phyloP scores from a whole-genome alignment of 1,140 invertebrate species.

The Cheumatopsyche charites region DNA sequence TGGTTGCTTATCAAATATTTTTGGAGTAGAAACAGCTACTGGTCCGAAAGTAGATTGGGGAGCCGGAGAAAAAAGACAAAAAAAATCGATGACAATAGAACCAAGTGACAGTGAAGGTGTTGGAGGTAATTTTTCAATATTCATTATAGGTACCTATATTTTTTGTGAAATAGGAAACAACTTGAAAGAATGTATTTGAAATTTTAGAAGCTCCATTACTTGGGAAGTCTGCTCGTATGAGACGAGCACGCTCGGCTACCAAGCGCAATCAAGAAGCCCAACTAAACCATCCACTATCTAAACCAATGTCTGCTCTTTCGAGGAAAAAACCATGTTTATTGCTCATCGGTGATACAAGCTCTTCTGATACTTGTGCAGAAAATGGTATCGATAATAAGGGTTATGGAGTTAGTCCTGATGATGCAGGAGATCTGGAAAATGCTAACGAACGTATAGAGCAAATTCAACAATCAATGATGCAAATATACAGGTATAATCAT shows the following conservation, averaged over 20 bases:
- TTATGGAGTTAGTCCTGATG: constrained; percentile 8
- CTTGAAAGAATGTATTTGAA: background rate
- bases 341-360: constrained; percentile 39
- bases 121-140: constrained; percentile 44
- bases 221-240: constrained; percentile 39
- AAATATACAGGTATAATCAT: constrained; percentile 39
- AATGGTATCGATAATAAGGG: constrained; percentile 31
- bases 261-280: constrained; percentile 33
- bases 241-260: constrained; percentile 43
- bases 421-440: constrained; percentile 27
- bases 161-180: no score
- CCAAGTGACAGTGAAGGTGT: constrained; percentile 55
- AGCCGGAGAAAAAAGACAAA: constrained; percentile 44
- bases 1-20: constrained; percentile 43
- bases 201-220: constrained; percentile 44
- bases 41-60: constrained; percentile 45
- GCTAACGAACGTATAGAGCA: constrained; percentile 37
- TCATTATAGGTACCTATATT: background rate
- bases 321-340: constrained; percentile 21
- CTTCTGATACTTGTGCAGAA: constrained; percentile 30
- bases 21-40: constrained; percentile 40
- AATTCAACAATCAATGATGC: constrained; percentile 40
- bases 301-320: constrained; percentile 17
- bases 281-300: background rate
- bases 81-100: constrained; percentile 47